Base-by-base conservation (phyloP, 2,888 invertebrate genomes). In the Conchocele bisecta region DNA sequence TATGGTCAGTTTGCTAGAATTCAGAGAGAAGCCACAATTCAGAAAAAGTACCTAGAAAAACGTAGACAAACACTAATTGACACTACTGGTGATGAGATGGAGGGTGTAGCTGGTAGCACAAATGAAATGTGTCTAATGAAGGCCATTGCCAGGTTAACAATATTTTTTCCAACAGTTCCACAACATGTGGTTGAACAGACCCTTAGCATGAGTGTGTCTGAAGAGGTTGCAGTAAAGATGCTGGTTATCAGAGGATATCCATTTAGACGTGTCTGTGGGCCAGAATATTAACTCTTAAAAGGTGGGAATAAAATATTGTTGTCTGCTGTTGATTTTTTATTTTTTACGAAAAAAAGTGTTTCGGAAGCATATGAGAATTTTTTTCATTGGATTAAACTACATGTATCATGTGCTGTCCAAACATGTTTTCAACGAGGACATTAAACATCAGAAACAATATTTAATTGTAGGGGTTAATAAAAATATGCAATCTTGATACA, bases 101-200 rank as follows among this genome's bases (percentile, higher is more conserved):
- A 60, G 26, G 58, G 68, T 4, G 33, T 70, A 22, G 58, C 54
- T 4, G 50, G 31, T 7, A 37, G 39, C 1, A 54, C 51, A 7
- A 31, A 48, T 20, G 26, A 54, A 3, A 67, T 68, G 56, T 65
- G 63, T n/a, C 54, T 71, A 20, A 41, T 81, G 0, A 56, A 78
- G 37, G 86, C 86, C 7, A 26, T 85, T 2, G 74, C 80, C 4
- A 64, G 87, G 57, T 65, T 87, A 48, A 74, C 76, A 22, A 48
- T 68, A 9, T 78, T 87, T 22, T 87, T 87, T 51, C 87, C 87
- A 3, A 81, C 79, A 11, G 79, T 71, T 2, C 66, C 77, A 6
- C 57, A 64, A 6, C 54, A 66, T 15, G 64, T 72, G 3, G 31
- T 84, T 17, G 41, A 73, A 17, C 61, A 68, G n/a, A 58, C 71